Evolutionary conservation across 1,140 invertebrate species (phyloP), one percentile per base, ranked within the genome.

Genomic region (Dolichoris vasculosae): DNA sequence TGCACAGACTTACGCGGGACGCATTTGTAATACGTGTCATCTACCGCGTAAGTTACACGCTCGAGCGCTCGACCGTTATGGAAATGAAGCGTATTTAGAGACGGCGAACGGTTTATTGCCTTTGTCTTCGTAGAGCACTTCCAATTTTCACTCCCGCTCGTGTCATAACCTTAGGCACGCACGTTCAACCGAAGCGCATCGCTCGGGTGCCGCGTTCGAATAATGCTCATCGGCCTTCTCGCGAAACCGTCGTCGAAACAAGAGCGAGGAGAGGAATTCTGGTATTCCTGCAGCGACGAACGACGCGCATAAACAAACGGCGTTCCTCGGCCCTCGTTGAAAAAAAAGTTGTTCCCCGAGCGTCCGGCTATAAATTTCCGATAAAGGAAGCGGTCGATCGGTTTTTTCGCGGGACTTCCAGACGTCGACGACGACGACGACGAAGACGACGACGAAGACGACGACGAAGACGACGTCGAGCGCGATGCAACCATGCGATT

Each of bases 21-120:
- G 13, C 55, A 59, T 59, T 55, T 59, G 55, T 26, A 59, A 59
- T 59, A 3, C 55, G 13, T 26, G 55, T 59, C 55, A 59, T 59
- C 55, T 26, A 17, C 13, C 55, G 55, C 17, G 9, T 55, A 55
- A 55, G 7, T 55, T 55, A 55, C 51, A 55, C 51, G 51, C 51
- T 26, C 55, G 55, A 26, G 23, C 26, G 20, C 35, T 7, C 43
- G 43, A n/a, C 46, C 80, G 23, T 48, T 46, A 59, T 59, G 55
- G 38, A 38, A 81, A 69, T 43, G 30, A 51, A 59, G n/a, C 40
- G 80, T 38, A 82, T 82, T 82, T 26, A 26, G 17, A 75, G 38
- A 40, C 46, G 81, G 1, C 46, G 8, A 43, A 55, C 46, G 17
- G 17, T 30, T 32, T 30, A 30, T 17, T 7, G 64, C 32, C 59